phyloP scores from a whole-genome alignment of 2,113 vertebrate species.

The Smithornis capensis region DNA sequence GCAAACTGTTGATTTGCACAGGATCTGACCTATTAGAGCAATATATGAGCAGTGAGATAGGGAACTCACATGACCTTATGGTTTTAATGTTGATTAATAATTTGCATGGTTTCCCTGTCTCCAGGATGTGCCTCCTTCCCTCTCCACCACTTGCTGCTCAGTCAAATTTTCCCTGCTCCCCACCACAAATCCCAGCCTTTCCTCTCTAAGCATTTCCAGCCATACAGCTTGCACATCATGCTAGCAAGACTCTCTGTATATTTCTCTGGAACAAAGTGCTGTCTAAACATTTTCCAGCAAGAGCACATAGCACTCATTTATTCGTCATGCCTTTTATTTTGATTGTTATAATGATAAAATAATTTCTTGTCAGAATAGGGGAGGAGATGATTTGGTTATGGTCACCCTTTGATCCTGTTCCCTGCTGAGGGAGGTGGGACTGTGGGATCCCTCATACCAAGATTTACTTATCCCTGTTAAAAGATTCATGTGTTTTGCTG shows the following conservation, averaged over 20 bases:
- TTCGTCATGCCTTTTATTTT: background rate
- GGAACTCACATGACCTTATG: background rate
- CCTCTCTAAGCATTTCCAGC: background rate
- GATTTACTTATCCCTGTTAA: background rate
- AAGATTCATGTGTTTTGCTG: background rate
- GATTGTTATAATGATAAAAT: background rate
- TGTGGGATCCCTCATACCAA: background rate
- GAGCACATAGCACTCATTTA: background rate
- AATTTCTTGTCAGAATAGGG: background rate
- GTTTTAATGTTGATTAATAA: background rate
- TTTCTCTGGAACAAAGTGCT: background rate
- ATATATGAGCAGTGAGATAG: background rate
- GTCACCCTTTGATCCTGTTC: background rate
- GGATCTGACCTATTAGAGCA: background rate
- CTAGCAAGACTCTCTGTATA: background rate
- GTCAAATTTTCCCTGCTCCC: background rate
- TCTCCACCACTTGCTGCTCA: background rate
- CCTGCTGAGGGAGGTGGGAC: background rate
- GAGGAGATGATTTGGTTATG: accelerated
- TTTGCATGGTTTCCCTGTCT: background rate
- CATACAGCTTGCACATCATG: background rate
- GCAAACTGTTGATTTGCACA: background rate
- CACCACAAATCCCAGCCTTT: background rate
- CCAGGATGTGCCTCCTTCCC: background rate
- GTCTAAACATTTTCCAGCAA: background rate